A percentile compares a stretch with the other conserved stretches of the same genome.
Evolutionary conservation across 2,888 invertebrate species (phyloP).

Genomic region (Criorhina ranunculi): DNA sequence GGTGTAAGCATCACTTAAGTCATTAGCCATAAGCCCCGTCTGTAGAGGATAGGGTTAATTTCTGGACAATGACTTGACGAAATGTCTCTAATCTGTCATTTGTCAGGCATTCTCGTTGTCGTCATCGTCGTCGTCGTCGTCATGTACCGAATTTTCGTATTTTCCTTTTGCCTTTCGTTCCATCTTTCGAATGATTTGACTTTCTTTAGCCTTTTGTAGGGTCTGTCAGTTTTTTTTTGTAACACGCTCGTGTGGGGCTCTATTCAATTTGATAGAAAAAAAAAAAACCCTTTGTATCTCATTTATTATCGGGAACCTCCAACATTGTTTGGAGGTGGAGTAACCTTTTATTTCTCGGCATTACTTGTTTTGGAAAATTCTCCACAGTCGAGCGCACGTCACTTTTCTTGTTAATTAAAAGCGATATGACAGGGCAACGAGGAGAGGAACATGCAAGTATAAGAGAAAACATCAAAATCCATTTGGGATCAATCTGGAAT

Average conservation of each 20-base stretch:
- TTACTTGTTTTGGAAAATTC: constrained; percentile 24
- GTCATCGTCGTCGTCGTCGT: constrained; percentile 4
- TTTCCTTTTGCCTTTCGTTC: constrained; percentile 47
- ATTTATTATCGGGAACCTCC: constrained; percentile 64
- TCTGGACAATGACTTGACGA: constrained; percentile 83
- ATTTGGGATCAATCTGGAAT: constrained; percentile 68
- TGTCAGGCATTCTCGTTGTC: constrained; percentile 54
- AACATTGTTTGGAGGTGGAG: constrained; percentile 27
- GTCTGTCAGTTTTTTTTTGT: constrained; percentile 10
- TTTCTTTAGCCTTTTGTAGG: constrained; percentile 24
- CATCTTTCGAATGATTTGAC: constrained; percentile 20
- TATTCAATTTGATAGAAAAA: constrained; percentile 16
- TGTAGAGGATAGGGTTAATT: constrained; percentile 76
- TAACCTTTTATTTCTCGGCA: constrained; percentile 24
- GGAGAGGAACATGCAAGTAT: not conserved
- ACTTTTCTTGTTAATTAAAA: constrained; percentile 76
- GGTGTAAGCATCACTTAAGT: constrained; percentile 77
- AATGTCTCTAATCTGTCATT: constrained; percentile 83
- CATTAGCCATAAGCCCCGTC: constrained; percentile 68
- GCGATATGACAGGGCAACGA: constrained; percentile 48
- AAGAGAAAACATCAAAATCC: constrained; percentile 78
- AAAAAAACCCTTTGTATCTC: constrained; percentile 45
- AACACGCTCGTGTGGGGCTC: not conserved
- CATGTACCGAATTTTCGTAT: constrained; percentile 28
- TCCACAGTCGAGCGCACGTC: constrained; percentile 53